These are phyloP conservation scores for Caenorhabditis sulstoni DNA, from an alignment of 2,888 invertebrate species.

Conservation along the genomic window DNA sequence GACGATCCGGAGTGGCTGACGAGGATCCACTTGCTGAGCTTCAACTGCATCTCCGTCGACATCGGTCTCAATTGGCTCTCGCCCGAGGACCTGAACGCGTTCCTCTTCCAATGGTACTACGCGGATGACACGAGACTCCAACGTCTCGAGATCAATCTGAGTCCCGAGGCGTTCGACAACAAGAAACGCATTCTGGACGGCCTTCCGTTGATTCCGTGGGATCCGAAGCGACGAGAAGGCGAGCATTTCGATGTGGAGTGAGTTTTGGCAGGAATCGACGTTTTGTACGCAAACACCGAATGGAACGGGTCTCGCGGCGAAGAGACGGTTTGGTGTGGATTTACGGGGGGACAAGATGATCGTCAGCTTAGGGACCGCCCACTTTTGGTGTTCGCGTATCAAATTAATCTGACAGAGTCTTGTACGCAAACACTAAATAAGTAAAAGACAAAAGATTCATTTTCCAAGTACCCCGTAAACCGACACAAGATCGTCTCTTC, in stretches of 20 bases:
- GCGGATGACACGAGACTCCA: slow-evolving; percentile 6
- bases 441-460: no score
- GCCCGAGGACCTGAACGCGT: slow-evolving; percentile 33
- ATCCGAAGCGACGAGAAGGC: slow-evolving; percentile 30
- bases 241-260: slow-evolving; percentile 27
- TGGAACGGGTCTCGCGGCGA: neutral
- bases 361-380: no score
- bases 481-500: no score
- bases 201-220: slow-evolving; percentile 16
- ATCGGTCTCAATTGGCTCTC: slow-evolving; percentile 35
- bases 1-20: slow-evolving; percentile 40
- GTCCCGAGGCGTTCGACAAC: slow-evolving; percentile 28
- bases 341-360: no score
- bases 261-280: neutral
- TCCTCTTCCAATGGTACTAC: slow-evolving; percentile 34
- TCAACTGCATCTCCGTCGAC: slow-evolving; percentile 13
- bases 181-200: slow-evolving; percentile 18
- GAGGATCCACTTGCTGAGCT: slow-evolving; percentile 18
- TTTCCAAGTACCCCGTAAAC: no score
- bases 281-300: neutral
- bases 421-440: no score
- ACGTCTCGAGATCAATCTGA: slow-evolving; percentile 26
- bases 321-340: no score
- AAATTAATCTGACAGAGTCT: no score
- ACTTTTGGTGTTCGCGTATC: no score